Conservation (phyloP, 2,113 vertebrate genomes). For the Proterorhinus semilunaris region DNA sequence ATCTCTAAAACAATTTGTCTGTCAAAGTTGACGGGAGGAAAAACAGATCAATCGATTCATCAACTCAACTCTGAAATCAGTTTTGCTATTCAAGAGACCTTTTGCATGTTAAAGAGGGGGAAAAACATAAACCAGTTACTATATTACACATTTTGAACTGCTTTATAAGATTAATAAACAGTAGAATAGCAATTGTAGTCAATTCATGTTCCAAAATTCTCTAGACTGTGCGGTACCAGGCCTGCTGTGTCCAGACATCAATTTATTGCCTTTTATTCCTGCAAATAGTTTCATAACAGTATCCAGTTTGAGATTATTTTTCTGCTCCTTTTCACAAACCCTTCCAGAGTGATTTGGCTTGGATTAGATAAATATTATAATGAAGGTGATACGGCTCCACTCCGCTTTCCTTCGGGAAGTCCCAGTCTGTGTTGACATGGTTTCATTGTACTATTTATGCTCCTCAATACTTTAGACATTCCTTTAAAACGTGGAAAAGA, state of each 20-base stretch:
- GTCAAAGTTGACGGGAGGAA: too few relatives aligned
- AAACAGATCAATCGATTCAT: too few relatives aligned
- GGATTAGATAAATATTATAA: constrained; percentile 54
- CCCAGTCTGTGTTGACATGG: constrained; percentile 33
- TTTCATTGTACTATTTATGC: constrained; percentile 33
- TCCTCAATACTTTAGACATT: constrained; percentile 22
- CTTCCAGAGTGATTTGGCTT: constrained; percentile 51
- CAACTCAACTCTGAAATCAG: too few relatives aligned
- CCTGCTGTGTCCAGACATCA: constrained; percentile 18
- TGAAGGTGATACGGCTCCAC: constrained; percentile 51
- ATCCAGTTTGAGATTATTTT: constrained; percentile 56
- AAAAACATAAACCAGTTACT: too few relatives aligned
- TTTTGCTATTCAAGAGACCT: too few relatives aligned
- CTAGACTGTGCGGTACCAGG: constrained; percentile 16
- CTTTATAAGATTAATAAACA: too few relatives aligned
- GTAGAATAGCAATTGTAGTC: too few relatives aligned
- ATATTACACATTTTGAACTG: too few relatives aligned
- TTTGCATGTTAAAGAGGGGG: too few relatives aligned
- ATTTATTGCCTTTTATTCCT: constrained; percentile 52
- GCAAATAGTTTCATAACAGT: constrained; percentile 57
- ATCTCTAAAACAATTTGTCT: too few relatives aligned
- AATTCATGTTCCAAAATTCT: background rate
- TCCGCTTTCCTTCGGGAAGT: constrained; percentile 51
- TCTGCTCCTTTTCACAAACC: constrained; percentile 42
- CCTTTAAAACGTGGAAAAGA: background rate